phyloP scores from a whole-genome alignment of 1,140 invertebrate genomes.

The Zaprionus gabonicus region DNA sequence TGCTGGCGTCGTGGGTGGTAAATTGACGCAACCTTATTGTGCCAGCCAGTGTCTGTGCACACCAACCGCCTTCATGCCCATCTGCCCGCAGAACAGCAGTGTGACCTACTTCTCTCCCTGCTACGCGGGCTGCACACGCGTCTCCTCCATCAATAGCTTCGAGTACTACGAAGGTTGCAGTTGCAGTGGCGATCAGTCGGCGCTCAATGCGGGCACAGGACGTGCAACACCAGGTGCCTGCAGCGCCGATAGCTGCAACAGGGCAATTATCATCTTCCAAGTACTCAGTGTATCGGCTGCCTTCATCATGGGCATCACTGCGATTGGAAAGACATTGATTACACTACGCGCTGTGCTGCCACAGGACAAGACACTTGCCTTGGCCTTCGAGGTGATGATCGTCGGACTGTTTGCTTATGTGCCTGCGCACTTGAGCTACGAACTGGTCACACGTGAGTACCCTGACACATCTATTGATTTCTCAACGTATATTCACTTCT shows the following conservation, averaged over 20 bases:
- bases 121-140: slow-evolving; percentile 88
- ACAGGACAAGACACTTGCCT: slow-evolving; percentile 87
- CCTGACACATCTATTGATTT: background rate
- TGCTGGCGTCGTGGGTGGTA: slow-evolving; percentile 84
- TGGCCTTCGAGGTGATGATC: slow-evolving; percentile 86
- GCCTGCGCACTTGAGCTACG: slow-evolving; percentile 86
- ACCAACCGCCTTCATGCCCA: slow-evolving; percentile 87
- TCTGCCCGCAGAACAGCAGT: slow-evolving; percentile 86
- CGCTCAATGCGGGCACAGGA: slow-evolving; percentile 29
- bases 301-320: slow-evolving; percentile 84
- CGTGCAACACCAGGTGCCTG: slow-evolving; percentile 86
- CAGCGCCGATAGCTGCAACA: slow-evolving; percentile 85
- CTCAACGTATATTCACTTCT: background rate
- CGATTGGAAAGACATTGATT: slow-evolving; percentile 87
- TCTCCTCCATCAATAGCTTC: slow-evolving; percentile 80
- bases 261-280: slow-evolving; percentile 86
- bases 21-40: slow-evolving; percentile 86
- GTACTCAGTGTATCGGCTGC: slow-evolving; percentile 83
- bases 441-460: slow-evolving; percentile 85
- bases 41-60: slow-evolving; percentile 88
- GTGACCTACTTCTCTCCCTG: slow-evolving; percentile 89
- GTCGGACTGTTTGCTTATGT: slow-evolving; percentile 86
- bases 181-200: slow-evolving; percentile 83
- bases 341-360: slow-evolving; percentile 85
- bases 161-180: slow-evolving; percentile 86